Evolutionary conservation across 2,797 vertebrate genomes (phyloP), one percentile per base, ranked within the genome.

Genomic region (Meda fulgida): DNA sequence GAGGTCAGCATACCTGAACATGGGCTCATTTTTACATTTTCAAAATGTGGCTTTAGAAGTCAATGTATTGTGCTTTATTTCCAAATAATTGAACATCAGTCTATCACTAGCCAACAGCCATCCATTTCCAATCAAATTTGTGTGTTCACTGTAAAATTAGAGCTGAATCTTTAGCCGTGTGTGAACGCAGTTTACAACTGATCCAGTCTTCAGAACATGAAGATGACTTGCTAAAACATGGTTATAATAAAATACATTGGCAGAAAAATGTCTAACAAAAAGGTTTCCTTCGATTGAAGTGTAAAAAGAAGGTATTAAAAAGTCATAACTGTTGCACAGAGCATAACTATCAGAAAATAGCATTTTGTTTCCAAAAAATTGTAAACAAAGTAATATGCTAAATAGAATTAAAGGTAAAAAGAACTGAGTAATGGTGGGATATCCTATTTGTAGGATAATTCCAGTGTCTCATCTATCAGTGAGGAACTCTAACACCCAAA

Each of bases 1-100:
- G 23, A 36, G 46, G 78, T 69, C 78, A 80, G 46, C 13, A 23
- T n/a, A 80, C 65, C 60, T 70, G 78, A 65, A 69, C 43, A 51
- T 0, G 2, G 5, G 7, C 60, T 80, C 63, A 53, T 51, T 51
- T 76, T 55, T n/a, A 48, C 40, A 55, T 76, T 23, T 55, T 36
- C 5, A 23, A 76, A 36, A 76, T 8, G 48, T 76, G 48, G 3
- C 19, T 36, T 76, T 55, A 36, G 46, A 76, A 23, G 48, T 4
- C 3, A 23, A 0, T 36, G 14, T 46, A 29, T 18, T 26, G 70
- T 19, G n/a, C 4, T 29, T 46, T 29, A 48, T 19, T 43, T 40
- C 38, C 13, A 8, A 13, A 16, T 34, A 31, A 34, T 23, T 23
- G 29, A 21, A 75, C 29, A 51, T 19, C 34, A n/a, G 36, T 73